Evolutionary conservation across 2,113 vertebrate genomes (phyloP), one percentile per base, ranked within the genome.

Genomic region (Desmodus rotundus): DNA sequence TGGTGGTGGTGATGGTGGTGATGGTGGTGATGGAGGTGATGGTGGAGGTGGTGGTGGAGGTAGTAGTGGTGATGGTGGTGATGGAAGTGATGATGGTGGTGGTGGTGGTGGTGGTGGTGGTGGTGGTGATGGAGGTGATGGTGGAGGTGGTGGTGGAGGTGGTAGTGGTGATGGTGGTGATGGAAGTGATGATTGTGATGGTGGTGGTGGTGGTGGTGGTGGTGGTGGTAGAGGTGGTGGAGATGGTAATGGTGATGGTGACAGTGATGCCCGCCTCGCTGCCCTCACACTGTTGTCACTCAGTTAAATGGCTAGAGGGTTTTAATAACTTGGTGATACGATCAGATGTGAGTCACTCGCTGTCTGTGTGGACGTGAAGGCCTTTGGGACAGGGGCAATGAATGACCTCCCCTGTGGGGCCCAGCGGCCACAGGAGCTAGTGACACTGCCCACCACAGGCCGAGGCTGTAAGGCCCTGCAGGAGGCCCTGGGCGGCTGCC

Each of bases 31-130:
- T 31, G 45, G 0, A n/a, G n/a, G n/a, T 63, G 28, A 19, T 68
- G 45, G 13, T 28, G 20, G 1, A 15, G 12, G 2, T 22, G 20
- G 0, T 81, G 70, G 15, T 61, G 63, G 1, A n/a, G n/a, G n/a
- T n/a, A n/a, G n/a, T n/a, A n/a, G n/a, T 70, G 36, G 0, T 68
- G 82, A 0, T 52, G 13, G 1, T 41, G 8, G 1, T 10, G 41
- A 0, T 11, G 36, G 0, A n/a, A n/a, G n/a, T 24, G 52, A 1
- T 14, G 67, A 1, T n/a, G 22, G 0, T 70, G 41, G 0, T 70
- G 38, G 16, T 68, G 58, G 0, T 28, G 45, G 2, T 10, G 47
- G 1, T 17, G 50, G 0, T 68, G n/a, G 3, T n/a, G 9, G 10
- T 50, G 52, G 0, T 19, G 13, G 1, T 31, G 38, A 16, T 31